Base-by-base conservation (phyloP, 1,140 invertebrate genomes). In the Solenopsis invicta region DNA sequence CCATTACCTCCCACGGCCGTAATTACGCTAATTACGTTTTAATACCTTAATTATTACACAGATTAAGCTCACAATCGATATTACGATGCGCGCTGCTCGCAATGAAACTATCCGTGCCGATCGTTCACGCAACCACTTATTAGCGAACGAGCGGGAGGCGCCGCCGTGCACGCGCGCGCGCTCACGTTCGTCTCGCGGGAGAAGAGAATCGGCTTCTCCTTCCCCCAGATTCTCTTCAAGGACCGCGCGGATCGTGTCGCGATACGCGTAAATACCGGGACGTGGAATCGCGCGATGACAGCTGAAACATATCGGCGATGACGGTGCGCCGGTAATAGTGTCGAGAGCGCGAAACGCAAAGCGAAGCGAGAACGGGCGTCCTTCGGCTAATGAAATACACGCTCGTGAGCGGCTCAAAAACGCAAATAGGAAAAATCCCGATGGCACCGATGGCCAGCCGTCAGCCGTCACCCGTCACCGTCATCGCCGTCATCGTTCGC, bases 381-480 rank as follows among this genome's bases (percentile, higher is more conserved):
- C 80, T 74, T 84, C 67, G 24, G 52, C 67, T 61, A 84, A 84
- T 75, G 69, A 84, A 84, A 62, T 56, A 82, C n/a, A 37, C 21
- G 54, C 54, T 84, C 24, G 69, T 84, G 13, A 9, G 12, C 45
- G 24, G 18, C 56, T 84, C 69, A 56, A 84, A 74, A 82, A 72
- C 34, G 37, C 66, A 81, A 82, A 75, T 75, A 74, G 80, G 41
- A 24, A 84, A 69, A 84, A 75, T 18, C 41, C 24, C 18, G 69
- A 75, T 74, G 41, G 41, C n/a, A n/a, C n/a, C n/a, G n/a, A n/a
- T n/a, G n/a, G n/a, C n/a, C n/a, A n/a, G n/a, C n/a, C n/a, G n/a
- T n/a, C n/a, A n/a, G n/a, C n/a, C n/a, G n/a, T n/a, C n/a, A n/a
- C n/a, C n/a, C n/a, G n/a, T n/a, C 41, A 61, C 21, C 50, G 66